Evolutionary conservation across 2,888 invertebrate species (phyloP).

Genomic region (Cepaea hortensis): DNA sequence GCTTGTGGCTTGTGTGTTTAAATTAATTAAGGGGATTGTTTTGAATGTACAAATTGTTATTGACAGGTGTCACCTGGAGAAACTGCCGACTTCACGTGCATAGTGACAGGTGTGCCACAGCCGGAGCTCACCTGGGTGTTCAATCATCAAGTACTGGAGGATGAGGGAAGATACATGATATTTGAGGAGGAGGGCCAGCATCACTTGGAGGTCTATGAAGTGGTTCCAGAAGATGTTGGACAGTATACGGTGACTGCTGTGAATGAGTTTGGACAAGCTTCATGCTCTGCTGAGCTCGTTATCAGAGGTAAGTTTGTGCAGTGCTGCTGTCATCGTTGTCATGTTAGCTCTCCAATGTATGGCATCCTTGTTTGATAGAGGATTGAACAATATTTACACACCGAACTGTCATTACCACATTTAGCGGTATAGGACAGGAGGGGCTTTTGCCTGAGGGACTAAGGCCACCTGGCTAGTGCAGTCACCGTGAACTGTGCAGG

Average conservation of each 20-base stretch:
- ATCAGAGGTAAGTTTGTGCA: slow-evolving; percentile 58
- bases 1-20: too few species aligned
- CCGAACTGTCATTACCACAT: too few species aligned
- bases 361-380: too few species aligned
- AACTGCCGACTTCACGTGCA: slow-evolving; percentile 67
- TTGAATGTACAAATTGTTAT: too few species aligned
- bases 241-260: slow-evolving; percentile 86
- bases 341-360: too few species aligned
- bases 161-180: slow-evolving; percentile 79
- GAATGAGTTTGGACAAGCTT: slow-evolving; percentile 83
- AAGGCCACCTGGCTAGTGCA: too few species aligned
- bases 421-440: too few species aligned
- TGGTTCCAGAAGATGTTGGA: slow-evolving; percentile 83
- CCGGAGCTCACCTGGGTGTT: slow-evolving; percentile 68
- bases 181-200: slow-evolving; percentile 65
- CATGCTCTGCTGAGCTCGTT: slow-evolving; percentile 71
- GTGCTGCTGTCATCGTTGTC: not conserved
- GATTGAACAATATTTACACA: too few species aligned
- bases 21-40: too few species aligned
- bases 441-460: too few species aligned
- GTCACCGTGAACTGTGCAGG: too few species aligned
- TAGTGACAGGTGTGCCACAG: slow-evolving; percentile 67
- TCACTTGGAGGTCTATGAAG: slow-evolving; percentile 68
- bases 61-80: slow-evolving; percentile 66
- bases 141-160: slow-evolving; percentile 79